These are phyloP conservation scores for Pyrocoelia pectoralis DNA, from an alignment of 2,888 invertebrate species.

Conservation along the genomic window DNA sequence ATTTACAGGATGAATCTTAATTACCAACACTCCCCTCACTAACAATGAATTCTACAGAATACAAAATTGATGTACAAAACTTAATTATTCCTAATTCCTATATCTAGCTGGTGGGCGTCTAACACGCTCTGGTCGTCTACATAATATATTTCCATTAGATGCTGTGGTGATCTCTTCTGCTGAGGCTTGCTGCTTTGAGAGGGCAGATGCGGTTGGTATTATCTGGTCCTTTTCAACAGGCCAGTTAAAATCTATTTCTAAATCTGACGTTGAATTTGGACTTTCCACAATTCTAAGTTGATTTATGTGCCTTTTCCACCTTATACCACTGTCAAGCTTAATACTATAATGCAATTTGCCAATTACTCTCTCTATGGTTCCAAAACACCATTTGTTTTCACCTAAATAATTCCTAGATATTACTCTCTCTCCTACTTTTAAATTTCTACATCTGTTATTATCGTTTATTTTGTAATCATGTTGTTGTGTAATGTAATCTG, in stretches of 20 bases:
- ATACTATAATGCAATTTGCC: neutral
- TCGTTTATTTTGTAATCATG: neutral
- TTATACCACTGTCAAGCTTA: constrained; percentile 1
- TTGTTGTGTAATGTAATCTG: neutral
- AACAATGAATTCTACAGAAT: neutral
- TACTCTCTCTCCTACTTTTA: constrained; percentile 1
- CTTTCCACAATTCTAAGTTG: constrained; percentile 2
- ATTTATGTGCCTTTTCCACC: neutral
- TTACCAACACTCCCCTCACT: constrained; percentile 1
- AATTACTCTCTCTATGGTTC: constrained; percentile 2
- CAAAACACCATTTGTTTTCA: constrained; percentile 1
- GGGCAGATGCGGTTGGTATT: constrained; percentile 7
- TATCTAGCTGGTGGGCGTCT: constrained; percentile 3
- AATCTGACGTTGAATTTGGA: constrained; percentile 2
- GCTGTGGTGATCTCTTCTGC: constrained; percentile 4
- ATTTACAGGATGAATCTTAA: neutral
- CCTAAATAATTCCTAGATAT: neutral
- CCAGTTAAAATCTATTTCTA: constrained; percentile 5
- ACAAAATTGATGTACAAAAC: neutral
- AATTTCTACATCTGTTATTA: constrained; percentile 3
- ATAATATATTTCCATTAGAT: too few relatives aligned
- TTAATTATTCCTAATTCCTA: neutral
- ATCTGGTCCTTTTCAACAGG: neutral
- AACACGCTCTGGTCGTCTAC: neutral
- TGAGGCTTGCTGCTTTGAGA: neutral